Conservation (phyloP, 2,113 vertebrate species). For the Chionodraco myersi region DNA sequence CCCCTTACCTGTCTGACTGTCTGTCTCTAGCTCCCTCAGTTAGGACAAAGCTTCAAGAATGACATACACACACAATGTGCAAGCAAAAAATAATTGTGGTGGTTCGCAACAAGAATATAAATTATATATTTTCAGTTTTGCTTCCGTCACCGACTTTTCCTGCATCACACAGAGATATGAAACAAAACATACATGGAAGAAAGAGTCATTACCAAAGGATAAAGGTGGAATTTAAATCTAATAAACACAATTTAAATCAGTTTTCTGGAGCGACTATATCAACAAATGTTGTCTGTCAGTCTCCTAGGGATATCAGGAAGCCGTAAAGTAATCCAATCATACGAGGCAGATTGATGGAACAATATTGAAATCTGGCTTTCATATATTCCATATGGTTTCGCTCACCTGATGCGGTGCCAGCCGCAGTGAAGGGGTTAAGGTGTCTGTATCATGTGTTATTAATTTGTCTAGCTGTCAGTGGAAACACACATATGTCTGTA, state of each 20-base stretch:
- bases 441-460: conserved; percentile 76
- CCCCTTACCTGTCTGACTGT: conserved; percentile 4
- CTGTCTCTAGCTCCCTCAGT: conserved; percentile 53
- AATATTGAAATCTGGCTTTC: not conserved
- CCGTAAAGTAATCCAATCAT: not conserved
- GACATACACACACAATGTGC: conserved; percentile 31
- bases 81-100: not conserved
- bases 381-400: conserved; percentile 1
- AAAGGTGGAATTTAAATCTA: not conserved
- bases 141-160: not conserved
- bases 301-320: not conserved
- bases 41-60: conserved; percentile 60
- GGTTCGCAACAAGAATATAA: too few relatives aligned
- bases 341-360: not conserved
- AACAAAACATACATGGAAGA: not conserved
- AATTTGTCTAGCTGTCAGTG: conserved; percentile 85
- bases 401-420: not conserved
- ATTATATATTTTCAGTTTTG: not conserved
- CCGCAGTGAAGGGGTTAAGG: conserved; percentile 42
- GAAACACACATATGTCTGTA: conserved; percentile 82
- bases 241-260: conserved; percentile 1
- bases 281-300: not conserved
- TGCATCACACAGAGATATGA: not conserved
- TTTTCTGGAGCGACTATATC: not conserved
- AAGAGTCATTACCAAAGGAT: not conserved